Evolutionary conservation across 2,888 invertebrate species (phyloP).

Genomic region (Dasysyrphus tricinctus): DNA sequence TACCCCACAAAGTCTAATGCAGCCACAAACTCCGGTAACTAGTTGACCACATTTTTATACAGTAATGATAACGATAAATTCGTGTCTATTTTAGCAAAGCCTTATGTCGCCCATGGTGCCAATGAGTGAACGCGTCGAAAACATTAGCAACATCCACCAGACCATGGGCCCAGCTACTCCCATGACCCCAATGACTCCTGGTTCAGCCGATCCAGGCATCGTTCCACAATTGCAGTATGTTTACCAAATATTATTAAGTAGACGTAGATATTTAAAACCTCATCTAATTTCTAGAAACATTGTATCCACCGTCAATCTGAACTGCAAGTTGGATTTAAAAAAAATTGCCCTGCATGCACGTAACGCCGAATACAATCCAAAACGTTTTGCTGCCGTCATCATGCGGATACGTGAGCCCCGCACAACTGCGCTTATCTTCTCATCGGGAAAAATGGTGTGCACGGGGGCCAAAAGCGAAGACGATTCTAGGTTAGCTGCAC

Average conservation of each 20-base stretch:
- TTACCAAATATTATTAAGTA: neutral
- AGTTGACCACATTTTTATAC: neutral
- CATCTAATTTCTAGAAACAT: conserved; percentile 91
- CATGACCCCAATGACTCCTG: conserved; percentile 95
- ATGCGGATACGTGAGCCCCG: conserved; percentile 96
- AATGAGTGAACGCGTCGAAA: conserved; percentile 83
- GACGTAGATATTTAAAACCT: neutral
- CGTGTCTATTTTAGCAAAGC: conserved; percentile 87
- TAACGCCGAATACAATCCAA: conserved; percentile 99
- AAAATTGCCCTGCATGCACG: conserved; percentile 98
- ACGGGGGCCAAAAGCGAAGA: conserved; percentile 93
- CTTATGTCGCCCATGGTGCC: conserved; percentile 92
- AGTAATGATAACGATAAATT: neutral
- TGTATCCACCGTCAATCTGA: conserved; percentile 98
- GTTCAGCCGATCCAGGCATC: conserved; percentile 96
- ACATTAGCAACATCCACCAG: conserved; percentile 82
- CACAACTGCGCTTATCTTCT: conserved; percentile 91
- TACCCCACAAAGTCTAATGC: conserved; percentile 93
- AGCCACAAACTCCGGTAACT: conserved; percentile 94
- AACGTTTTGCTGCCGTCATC: conserved; percentile 99
- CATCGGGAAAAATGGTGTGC: conserved; percentile 93
- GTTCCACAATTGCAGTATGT: conserved; percentile 88
- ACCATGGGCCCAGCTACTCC: conserved; percentile 90
- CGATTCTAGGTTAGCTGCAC: conserved; percentile 90
- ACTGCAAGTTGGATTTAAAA: conserved; percentile 97